Conservation (phyloP, 2,797 vertebrate genomes). For the Sus cebifrons region DNA sequence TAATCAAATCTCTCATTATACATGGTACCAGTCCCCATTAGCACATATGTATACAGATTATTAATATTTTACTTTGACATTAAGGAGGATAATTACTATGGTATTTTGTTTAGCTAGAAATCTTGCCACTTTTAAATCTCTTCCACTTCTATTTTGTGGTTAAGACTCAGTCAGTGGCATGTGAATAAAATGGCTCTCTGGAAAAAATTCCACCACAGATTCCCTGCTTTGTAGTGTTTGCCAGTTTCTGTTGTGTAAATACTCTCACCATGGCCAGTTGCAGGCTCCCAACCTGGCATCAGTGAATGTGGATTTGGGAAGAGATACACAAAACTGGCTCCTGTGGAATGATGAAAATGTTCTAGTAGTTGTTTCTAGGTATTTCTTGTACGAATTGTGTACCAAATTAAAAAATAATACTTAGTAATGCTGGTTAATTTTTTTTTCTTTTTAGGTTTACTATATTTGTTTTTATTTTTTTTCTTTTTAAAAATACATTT, state of each 20-base stretch:
- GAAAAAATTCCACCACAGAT: not conserved
- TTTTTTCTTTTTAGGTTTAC: not conserved
- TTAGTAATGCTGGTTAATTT: not conserved
- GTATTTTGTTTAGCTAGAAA: conserved; percentile 37
- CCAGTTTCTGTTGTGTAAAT: not conserved
- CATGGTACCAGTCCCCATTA: not conserved
- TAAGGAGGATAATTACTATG: not conserved
- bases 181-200: not conserved
- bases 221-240: not conserved
- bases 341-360: not conserved
- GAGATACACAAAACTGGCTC: not conserved
- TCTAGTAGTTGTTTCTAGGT: not conserved
- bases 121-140: not conserved
- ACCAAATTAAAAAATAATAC: not conserved
- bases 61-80: not conserved
- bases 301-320: not conserved
- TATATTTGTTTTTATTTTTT: not conserved
- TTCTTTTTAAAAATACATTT: too few relatives aligned
- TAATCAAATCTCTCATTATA: not conserved
- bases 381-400: not conserved
- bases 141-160: not conserved
- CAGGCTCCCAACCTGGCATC: not conserved
- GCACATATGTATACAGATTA: not conserved
- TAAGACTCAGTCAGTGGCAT: not conserved
- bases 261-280: not conserved